Conservation (phyloP, 2,888 invertebrate species). For the Drosophila yooni region DNA sequence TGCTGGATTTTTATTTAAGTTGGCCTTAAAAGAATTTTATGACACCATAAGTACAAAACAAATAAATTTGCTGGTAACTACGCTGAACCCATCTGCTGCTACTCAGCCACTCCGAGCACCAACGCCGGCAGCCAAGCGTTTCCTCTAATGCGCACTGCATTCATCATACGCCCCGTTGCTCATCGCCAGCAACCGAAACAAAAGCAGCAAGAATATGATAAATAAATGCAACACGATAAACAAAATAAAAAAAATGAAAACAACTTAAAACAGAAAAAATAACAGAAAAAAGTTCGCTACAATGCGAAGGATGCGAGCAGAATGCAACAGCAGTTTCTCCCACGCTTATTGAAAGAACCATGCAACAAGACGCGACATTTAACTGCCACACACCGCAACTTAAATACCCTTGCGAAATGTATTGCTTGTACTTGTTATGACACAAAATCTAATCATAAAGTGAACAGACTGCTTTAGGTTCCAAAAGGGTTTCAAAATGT, state of each 20-base stretch:
- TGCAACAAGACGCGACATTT: not conserved
- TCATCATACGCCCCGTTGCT: slow-evolving; percentile 76
- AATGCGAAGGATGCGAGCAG: slow-evolving; percentile 53
- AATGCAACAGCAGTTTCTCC: slow-evolving; percentile 53
- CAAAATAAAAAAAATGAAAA: slow-evolving; percentile 16
- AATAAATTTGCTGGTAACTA: slow-evolving; percentile 67
- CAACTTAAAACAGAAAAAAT: slow-evolving; percentile 5
- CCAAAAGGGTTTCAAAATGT: not conserved
- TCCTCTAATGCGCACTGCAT: slow-evolving; percentile 72
- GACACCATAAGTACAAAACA: slow-evolving; percentile 77
- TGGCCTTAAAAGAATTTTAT: slow-evolving; percentile 78
- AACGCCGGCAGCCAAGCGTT: slow-evolving; percentile 31
- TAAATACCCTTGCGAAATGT: slow-evolving; percentile 10
- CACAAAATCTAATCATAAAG: not conserved
- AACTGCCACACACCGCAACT: not conserved
- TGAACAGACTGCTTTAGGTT: not conserved
- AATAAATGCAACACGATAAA: slow-evolving; percentile 64
- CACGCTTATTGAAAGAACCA: slow-evolving; percentile 4
- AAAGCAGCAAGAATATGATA: slow-evolving; percentile 68
- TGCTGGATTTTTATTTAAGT: slow-evolving; percentile 63
- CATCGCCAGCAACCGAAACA: slow-evolving; percentile 47
- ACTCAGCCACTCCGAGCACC: not conserved
- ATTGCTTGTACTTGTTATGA: not conserved
- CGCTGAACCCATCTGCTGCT: slow-evolving; percentile 4
- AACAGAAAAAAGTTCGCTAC: slow-evolving; percentile 33